Conservation (phyloP, 2,797 vertebrate species). For the Bradypus variegatus region DNA sequence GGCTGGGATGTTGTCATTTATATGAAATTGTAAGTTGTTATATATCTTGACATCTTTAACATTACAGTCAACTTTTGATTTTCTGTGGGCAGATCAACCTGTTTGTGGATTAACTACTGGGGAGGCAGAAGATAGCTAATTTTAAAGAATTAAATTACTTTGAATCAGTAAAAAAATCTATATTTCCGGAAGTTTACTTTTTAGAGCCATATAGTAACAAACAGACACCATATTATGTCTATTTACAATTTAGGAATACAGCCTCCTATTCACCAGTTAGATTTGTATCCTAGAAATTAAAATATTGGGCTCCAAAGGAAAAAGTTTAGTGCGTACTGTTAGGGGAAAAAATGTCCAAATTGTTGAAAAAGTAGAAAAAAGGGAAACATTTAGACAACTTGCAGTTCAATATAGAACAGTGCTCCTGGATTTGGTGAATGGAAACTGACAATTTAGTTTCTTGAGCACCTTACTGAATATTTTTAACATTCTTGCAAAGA, state of each 20-base stretch:
- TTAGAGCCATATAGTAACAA: slow-evolving; percentile 3
- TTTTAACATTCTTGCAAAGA: slow-evolving; percentile 27
- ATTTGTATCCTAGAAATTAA: slow-evolving; percentile 31
- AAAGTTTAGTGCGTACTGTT: slow-evolving; percentile 11
- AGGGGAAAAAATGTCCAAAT: background rate
- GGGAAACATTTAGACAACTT: background rate
- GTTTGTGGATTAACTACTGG: slow-evolving; percentile 7
- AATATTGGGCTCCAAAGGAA: background rate
- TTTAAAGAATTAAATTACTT: background rate
- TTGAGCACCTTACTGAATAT: background rate
- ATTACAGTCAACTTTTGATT: background rate
- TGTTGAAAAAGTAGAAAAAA: background rate
- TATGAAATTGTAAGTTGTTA: background rate
- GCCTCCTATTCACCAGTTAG: background rate
- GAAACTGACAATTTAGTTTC: background rate
- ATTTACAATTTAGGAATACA: background rate
- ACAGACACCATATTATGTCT: background rate
- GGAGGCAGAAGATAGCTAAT: background rate
- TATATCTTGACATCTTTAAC: background rate
- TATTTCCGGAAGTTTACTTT: slow-evolving; percentile 4
- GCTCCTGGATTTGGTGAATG: background rate
- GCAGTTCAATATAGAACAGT: background rate
- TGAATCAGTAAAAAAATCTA: background rate
- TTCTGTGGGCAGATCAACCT: background rate
- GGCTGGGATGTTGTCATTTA: background rate